Base-by-base conservation (phyloP, 2,113 vertebrate genomes). In the Accipiter cooperii region DNA sequence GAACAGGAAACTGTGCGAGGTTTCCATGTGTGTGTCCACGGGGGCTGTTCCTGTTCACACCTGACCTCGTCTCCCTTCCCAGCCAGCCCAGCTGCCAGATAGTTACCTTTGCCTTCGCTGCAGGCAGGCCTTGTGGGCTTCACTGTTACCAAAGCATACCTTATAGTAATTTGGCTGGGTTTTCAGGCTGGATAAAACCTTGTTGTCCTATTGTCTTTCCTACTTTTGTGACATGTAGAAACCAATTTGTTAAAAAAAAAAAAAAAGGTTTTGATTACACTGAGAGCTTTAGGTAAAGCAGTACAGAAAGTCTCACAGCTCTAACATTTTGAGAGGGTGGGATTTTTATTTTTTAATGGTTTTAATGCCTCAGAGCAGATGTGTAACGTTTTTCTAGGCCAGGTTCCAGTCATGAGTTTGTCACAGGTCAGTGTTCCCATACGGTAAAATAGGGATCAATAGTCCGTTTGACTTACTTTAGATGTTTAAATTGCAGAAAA, bases 1-100 rank as follows among this genome's bases (percentile, higher is more conserved):
- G 90, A 69, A 70, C 93, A 96, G 96, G 96, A 97, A 96, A 84
- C 38, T 0, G 3, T 69, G 87, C 0, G 54, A 92, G 87, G 88
- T 95, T 83, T 90, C 91, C 78, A 79, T 82, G 84, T 5, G 6
- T 1, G 20, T 3, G 12, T 89, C 77, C 10, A 8, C 52, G 2
- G 63, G 52, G 90, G 74, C 54, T 69, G 74, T 95, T 93, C 74
- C 75, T 94, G 54, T 76, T 96, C 85, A 42, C 92, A 96, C 96
- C 96, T 97, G 95, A 90, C 90, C 90, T 76, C 40, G 33, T 65
- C 49, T 88, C 78, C 81, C 93, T 83, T 80, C 40, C 83, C 66
- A 91, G 70, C 63, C 51, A 58, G 54, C 46, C 47, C 87, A 79
- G 89, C 93, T 93, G 94, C 81, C 77, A 84, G 70, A 34, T 84